Percentiles rank a stretch among this genome's conserved stretches.
Evolutionary conservation across 2,888 invertebrate species (phyloP).

Genomic region (Azorinus chamasolen): DNA sequence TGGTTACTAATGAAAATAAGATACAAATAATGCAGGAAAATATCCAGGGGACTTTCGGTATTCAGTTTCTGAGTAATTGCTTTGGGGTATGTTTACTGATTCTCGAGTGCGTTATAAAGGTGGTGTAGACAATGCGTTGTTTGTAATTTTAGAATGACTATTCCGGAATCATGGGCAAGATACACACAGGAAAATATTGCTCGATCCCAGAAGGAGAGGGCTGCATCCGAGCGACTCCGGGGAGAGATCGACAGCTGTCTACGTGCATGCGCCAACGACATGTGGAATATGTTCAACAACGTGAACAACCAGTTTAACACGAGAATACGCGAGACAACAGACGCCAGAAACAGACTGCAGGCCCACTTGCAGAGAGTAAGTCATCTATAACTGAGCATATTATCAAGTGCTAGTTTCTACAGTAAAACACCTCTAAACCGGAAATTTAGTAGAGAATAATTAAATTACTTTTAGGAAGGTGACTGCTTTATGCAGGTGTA

Average conservation of each 20-base stretch:
- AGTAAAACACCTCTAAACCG: too few relatives aligned
- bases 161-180: conserved; percentile 87
- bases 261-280: conserved; percentile 85
- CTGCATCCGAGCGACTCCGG: conserved; percentile 84
- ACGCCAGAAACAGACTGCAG: conserved; percentile 86
- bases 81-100: too few relatives aligned
- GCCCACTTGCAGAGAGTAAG: conserved; percentile 85
- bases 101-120: too few relatives aligned
- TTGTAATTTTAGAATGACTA: conserved; percentile 89
- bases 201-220: conserved; percentile 85
- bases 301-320: conserved; percentile 86
- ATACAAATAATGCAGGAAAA: too few relatives aligned
- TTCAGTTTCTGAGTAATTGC: too few relatives aligned
- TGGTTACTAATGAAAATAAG: too few relatives aligned
- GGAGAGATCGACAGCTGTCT: conserved; percentile 85
- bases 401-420: too few relatives aligned
- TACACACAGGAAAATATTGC: conserved; percentile 86
- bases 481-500: too few relatives aligned
- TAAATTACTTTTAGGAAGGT: too few relatives aligned
- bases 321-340: conserved; percentile 84
- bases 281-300: conserved; percentile 86
- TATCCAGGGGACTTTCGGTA: too few relatives aligned
- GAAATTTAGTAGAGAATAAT: too few relatives aligned
- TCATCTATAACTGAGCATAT: background rate
- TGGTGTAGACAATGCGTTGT: too few relatives aligned